phyloP scores from a whole-genome alignment of 2,888 invertebrate species.

The Oscheius myriophilus region DNA sequence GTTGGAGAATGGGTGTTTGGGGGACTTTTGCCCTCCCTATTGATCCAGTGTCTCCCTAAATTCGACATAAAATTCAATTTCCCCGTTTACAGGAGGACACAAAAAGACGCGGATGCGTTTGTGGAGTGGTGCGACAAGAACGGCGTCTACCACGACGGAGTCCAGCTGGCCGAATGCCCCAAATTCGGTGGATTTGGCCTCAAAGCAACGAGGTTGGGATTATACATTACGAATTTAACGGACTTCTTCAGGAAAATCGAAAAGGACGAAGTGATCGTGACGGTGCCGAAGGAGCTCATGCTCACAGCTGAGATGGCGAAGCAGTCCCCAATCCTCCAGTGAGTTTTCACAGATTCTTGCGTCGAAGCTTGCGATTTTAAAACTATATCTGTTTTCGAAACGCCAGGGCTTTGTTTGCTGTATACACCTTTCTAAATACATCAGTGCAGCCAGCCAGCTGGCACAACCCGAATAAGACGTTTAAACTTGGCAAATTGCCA shows the following conservation, averaged over 20 bases:
- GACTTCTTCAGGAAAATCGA: slow-evolving; percentile 32
- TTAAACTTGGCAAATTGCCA: too few species aligned
- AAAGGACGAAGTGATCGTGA: slow-evolving; percentile 37
- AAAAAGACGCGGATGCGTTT: slow-evolving; percentile 41
- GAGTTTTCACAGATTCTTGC: neutral
- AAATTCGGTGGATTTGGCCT: slow-evolving; percentile 38
- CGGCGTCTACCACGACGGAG: slow-evolving; percentile 43
- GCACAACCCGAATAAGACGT: too few species aligned
- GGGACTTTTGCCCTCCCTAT: too few species aligned
- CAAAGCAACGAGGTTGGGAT: slow-evolving; percentile 36
- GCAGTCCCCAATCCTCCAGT: slow-evolving; percentile 44
- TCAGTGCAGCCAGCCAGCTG: too few species aligned
- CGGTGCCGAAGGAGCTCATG: slow-evolving; percentile 58
- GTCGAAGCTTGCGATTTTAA: too few species aligned
- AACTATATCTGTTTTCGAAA: too few species aligned
- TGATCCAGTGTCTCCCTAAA: too few species aligned
- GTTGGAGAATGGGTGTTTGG: too few species aligned
- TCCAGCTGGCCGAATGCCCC: slow-evolving; percentile 39
- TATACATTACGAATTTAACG: too few species aligned
- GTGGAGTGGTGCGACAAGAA: slow-evolving; percentile 53
- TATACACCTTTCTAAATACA: too few species aligned
- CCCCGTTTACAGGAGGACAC: slow-evolving; percentile 15
- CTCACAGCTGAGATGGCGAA: slow-evolving; percentile 52
- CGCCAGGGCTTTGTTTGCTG: too few species aligned
- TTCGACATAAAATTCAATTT: too few species aligned